Conservation (phyloP, 2,888 invertebrate species). For the Itoplectis maculator region DNA sequence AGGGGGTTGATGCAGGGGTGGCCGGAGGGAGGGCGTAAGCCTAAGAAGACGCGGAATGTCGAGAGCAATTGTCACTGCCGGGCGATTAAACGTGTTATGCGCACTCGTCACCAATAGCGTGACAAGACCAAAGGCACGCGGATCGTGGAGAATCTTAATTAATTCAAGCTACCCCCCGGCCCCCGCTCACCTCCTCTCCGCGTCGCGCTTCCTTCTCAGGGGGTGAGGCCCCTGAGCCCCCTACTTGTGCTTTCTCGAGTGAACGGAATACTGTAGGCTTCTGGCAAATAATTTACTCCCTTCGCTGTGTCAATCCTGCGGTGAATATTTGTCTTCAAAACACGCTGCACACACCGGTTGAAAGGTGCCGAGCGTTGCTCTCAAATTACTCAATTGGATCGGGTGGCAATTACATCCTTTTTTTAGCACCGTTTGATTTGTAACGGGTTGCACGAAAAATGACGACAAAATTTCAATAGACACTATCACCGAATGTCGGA, state of each 20-base stretch:
- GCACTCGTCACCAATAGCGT: slow-evolving; percentile 29
- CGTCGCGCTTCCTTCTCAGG: no score
- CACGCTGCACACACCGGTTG: slow-evolving; percentile 16
- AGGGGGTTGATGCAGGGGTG: slow-evolving; percentile 58
- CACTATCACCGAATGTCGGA: neutral
- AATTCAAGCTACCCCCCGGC: slow-evolving; percentile 33
- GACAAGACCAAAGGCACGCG: slow-evolving; percentile 34
- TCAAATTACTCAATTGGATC: slow-evolving; percentile 1
- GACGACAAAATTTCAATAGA: neutral
- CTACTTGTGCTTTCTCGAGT: slow-evolving; percentile 2
- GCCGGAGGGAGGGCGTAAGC: no score
- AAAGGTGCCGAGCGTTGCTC: slow-evolving; percentile 2
- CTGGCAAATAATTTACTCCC: slow-evolving; percentile 28
- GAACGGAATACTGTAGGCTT: slow-evolving; percentile 18
- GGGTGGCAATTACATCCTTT: no score
- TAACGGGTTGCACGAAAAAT: no score
- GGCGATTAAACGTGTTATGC: slow-evolving; percentile 43
- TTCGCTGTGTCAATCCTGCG: slow-evolving; percentile 17
- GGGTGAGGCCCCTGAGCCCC: no score
- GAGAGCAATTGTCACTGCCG: slow-evolving; percentile 53
- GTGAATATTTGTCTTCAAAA: slow-evolving; percentile 24
- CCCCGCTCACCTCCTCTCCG: slow-evolving; percentile 15
- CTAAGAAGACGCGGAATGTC: slow-evolving; percentile 55
- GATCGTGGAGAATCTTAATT: slow-evolving; percentile 41
- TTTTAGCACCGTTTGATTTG: no score